Evolutionary conservation across 1,140 invertebrate species (phyloP).

Genomic region (Wiebesia pumilae): DNA sequence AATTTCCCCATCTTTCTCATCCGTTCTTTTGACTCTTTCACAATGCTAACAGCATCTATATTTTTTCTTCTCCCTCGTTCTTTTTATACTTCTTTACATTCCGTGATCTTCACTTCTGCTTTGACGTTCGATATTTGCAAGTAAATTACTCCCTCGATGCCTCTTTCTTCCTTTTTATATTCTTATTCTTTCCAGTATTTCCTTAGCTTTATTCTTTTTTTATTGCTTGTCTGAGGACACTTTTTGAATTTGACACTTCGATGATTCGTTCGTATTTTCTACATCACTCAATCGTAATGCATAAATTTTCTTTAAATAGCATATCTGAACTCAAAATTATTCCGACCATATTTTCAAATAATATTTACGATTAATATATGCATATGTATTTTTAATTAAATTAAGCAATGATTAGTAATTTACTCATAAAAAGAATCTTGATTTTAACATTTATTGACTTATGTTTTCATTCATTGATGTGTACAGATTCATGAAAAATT

Average conservation of each 20-base stretch:
- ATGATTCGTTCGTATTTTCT: slow-evolving; percentile 17
- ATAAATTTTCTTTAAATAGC: slow-evolving; percentile 23
- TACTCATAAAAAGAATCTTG: too few relatives aligned
- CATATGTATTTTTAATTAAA: neutral
- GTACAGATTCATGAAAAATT: too few relatives aligned
- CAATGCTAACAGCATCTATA: slow-evolving; percentile 26
- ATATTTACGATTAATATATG: neutral
- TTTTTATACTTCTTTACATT: slow-evolving; percentile 38
- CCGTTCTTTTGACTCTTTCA: neutral
- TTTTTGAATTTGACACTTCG: slow-evolving; percentile 40
- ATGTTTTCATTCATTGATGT: too few relatives aligned
- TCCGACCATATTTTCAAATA: neutral
- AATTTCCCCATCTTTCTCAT: slow-evolving; percentile 29
- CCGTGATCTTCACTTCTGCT: slow-evolving; percentile 28
- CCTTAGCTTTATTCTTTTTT: neutral
- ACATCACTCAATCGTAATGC: slow-evolving; percentile 2
- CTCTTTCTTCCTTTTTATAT: neutral
- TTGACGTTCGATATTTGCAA: slow-evolving; percentile 47
- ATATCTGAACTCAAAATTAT: neutral
- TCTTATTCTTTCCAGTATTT: neutral
- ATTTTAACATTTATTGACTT: too few relatives aligned
- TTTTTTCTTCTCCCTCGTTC: slow-evolving; percentile 11
- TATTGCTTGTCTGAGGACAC: slow-evolving; percentile 13
- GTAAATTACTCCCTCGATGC: slow-evolving; percentile 51
- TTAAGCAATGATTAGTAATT: too few relatives aligned